Base-by-base conservation (phyloP, 2,888 invertebrate genomes). In the Ectobius pallidus region DNA sequence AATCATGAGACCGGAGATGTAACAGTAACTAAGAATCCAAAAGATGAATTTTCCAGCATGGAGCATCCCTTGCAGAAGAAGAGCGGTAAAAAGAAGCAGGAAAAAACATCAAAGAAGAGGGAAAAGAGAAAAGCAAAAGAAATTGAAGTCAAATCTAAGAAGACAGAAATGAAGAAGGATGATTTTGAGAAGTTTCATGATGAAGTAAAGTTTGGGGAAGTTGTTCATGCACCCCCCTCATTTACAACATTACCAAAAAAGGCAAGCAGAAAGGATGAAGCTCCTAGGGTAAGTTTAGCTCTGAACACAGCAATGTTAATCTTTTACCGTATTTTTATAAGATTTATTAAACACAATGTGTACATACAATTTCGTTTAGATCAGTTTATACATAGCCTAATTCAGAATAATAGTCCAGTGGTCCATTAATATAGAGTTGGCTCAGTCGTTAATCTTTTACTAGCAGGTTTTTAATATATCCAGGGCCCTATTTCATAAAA, bases 121-220 rank as follows among this genome's bases (percentile, higher is more conserved):
- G 84, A 81, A 74, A 81, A 87, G 89, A 77, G 82, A 83, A 14
- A 88, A 88, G 78, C 88, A 87, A 76, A 89, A 77, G 82, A 83
- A 11, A 87, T 89, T 78, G 88, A 87, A 76, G 20, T 70, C 44
- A 49, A 44, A 46, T 27, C 63, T 73, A 22, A 34, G 55, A 20
- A 39, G 30, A 39, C 71, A 69, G 68, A 25, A 49, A 25, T 61
- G 63, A 3, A 81, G 83, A 78, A 76, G 77, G 77, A 65, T 70
- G 22, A 63, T 75, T 62, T 79, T 65, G 78, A 81, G 49, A 79
- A 81, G 25, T 80, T 81, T 30, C 78, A 84, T 78, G 94, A 94
- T 81, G 83, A 86, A 62, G 85, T 94, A 25, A 81, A 86, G 79
- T 94, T 94, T 84, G 94, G 94, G 0, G 94, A 93, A 80, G 86